Conservation (phyloP, 2,113 vertebrate species). For the Nerophis lumbriciformis region DNA sequence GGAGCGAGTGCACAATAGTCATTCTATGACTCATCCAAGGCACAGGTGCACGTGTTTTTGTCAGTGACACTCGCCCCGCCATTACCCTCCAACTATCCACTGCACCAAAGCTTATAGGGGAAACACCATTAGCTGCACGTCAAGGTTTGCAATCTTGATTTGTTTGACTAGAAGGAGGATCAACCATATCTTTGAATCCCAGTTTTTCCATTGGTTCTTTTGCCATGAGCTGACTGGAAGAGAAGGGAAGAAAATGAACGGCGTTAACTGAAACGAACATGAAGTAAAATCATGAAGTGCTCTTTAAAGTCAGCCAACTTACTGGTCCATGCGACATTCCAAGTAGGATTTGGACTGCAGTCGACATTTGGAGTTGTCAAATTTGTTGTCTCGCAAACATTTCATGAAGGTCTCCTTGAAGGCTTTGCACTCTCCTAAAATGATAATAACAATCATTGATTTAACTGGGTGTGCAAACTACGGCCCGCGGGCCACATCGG, state of each 20-base stretch:
- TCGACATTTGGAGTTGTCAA: constrained; percentile 81
- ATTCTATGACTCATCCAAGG: too few species aligned
- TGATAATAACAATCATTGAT: not conserved
- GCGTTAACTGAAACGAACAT: not conserved
- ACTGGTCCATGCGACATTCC: constrained; percentile 90
- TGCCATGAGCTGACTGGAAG: constrained; percentile 86
- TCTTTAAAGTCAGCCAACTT: constrained; percentile 8
- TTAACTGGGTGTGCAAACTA: too few species aligned
- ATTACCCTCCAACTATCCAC: too few species aligned
- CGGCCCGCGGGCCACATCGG: too few species aligned
- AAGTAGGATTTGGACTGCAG: constrained; percentile 85
- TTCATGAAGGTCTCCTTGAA: constrained; percentile 90
- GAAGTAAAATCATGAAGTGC: not conserved
- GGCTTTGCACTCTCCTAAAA: constrained; percentile 81
- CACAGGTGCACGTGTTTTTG: not conserved
- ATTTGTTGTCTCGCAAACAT: constrained; percentile 77
- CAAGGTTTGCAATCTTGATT: constrained; percentile 44
- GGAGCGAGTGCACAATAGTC: not conserved
- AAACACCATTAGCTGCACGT: constrained; percentile 2
- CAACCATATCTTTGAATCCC: constrained; percentile 82
- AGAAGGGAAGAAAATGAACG: not conserved
- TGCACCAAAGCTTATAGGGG: too few species aligned
- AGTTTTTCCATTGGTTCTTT: constrained; percentile 87
- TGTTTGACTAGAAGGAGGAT: constrained; percentile 54
- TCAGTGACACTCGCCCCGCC: too few species aligned